These are phyloP conservation scores for Oncorhynchus kisutch DNA, from an alignment of 2,113 vertebrate genomes.

Conservation along the genomic window DNA sequence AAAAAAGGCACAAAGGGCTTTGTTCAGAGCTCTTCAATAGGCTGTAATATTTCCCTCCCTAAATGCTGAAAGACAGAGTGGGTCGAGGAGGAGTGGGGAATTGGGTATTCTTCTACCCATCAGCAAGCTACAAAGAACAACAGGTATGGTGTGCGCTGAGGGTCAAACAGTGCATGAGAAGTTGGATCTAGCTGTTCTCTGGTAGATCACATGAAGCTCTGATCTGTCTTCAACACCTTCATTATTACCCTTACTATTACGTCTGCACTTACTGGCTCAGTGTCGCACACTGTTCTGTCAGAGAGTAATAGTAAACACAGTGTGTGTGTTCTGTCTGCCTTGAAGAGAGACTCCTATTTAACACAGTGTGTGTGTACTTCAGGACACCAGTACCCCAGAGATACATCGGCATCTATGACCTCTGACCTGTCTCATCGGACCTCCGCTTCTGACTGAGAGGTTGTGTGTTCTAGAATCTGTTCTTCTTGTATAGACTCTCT, in stretches of 20 bases:
- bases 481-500: not conserved
- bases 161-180: conserved; percentile 24
- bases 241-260: too few relatives aligned
- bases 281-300: conserved; percentile 35
- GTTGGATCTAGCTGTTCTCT: too few relatives aligned
- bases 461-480: not conserved
- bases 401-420: too few relatives aligned
- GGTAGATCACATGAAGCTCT: too few relatives aligned
- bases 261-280: too few relatives aligned
- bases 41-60: too few relatives aligned
- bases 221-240: too few relatives aligned
- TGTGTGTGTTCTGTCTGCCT: conserved; percentile 22
- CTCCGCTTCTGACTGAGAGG: not conserved
- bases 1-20: conserved; percentile 28
- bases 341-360: conserved; percentile 37
- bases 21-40: not conserved
- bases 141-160: conserved; percentile 34
- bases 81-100: conserved; percentile 23
- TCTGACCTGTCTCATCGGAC: not conserved
- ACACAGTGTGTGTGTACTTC: conserved; percentile 34
- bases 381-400: not conserved
- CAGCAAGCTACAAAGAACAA: conserved; percentile 30
- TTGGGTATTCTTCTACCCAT: not conserved
- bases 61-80: not conserved
- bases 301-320: conserved; percentile 39